Conservation (phyloP, 2,113 vertebrate genomes). For the Pollachius pollachius region DNA sequence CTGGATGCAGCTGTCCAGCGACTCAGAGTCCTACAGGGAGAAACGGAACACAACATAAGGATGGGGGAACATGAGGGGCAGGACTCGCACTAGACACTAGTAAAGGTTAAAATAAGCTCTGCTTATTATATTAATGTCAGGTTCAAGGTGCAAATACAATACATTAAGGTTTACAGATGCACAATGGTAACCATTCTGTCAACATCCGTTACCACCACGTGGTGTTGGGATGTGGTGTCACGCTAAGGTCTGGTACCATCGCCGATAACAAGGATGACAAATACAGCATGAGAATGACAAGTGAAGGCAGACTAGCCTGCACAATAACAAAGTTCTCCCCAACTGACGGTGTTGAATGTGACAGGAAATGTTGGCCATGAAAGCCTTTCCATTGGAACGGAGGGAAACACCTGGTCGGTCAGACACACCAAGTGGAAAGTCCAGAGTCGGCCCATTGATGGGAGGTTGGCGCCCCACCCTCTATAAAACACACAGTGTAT, state of each 20-base stretch:
- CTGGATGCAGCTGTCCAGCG: slow-evolving; percentile 80
- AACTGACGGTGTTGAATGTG: slow-evolving; percentile 66
- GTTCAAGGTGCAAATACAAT: too few relatives aligned
- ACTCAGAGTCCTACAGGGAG: slow-evolving; percentile 75
- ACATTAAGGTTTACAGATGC: too few relatives aligned
- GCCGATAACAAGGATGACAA: not conserved
- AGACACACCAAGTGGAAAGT: slow-evolving; percentile 75
- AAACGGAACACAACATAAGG: slow-evolving; percentile 1
- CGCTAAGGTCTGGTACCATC: not conserved
- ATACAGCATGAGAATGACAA: not conserved
- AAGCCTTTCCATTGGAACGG: slow-evolving; percentile 54
- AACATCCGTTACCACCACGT: too few relatives aligned
- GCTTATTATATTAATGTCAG: too few relatives aligned
- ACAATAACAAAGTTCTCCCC: slow-evolving; percentile 25
- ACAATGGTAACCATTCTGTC: too few relatives aligned
- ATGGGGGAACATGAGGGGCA: not conserved
- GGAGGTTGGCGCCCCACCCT: slow-evolving; percentile 16
- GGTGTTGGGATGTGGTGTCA: too few relatives aligned
- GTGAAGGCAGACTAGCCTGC: too few relatives aligned
- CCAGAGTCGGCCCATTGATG: slow-evolving; percentile 32
- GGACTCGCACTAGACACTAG: not conserved
- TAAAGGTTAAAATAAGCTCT: too few relatives aligned
- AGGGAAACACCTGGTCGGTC: slow-evolving; percentile 76
- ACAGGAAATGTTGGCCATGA: slow-evolving; percentile 58
- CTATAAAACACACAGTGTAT: slow-evolving; percentile 34